phyloP scores from a whole-genome alignment of 35 echinoderm and acorn worm genomes.

The Hemicentrotus pulcherrimus region DNA sequence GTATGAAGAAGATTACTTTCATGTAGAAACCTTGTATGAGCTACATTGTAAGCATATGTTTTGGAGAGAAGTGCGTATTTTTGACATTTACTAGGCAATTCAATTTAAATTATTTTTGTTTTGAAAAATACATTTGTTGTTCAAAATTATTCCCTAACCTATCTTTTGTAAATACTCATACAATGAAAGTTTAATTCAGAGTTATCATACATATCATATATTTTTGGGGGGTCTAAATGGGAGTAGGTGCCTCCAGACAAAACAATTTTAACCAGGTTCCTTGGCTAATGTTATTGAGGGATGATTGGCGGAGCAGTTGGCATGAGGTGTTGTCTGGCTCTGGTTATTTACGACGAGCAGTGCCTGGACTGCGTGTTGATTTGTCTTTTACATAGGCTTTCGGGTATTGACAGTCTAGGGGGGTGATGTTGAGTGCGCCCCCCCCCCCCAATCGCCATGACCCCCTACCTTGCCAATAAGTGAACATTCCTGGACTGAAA shows the following conservation, averaged over 20 bases:
- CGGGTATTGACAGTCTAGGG: neutral
- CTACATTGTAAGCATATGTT: too few species aligned
- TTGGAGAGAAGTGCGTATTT: too few species aligned
- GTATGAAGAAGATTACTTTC: too few species aligned
- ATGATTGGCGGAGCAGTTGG: conserved; percentile 15
- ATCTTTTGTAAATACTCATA: too few species aligned
- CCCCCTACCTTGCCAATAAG: conserved; percentile 47
- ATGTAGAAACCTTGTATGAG: too few species aligned
- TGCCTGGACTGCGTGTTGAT: neutral
- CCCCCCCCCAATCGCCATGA: neutral
- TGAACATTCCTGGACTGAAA: conserved; percentile 10
- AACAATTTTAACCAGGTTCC: neutral
- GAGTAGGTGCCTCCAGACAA: neutral
- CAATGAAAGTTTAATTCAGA: too few species aligned
- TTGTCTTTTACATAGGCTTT: neutral
- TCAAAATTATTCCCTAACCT: too few species aligned
- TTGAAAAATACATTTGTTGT: too few species aligned
- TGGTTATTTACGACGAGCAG: neutral
- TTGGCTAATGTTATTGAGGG: conserved; percentile 2
- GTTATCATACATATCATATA: too few species aligned
- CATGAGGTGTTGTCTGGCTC: neutral
- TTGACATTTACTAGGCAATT: too few species aligned
- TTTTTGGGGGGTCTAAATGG: neutral
- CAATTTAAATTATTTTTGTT: too few species aligned
- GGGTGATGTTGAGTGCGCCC: neutral